Percentiles rank a stretch among this genome's conserved stretches.
Evolutionary conservation across 2,888 invertebrate genomes (phyloP).

Genomic region (Drosophila tripunctata): DNA sequence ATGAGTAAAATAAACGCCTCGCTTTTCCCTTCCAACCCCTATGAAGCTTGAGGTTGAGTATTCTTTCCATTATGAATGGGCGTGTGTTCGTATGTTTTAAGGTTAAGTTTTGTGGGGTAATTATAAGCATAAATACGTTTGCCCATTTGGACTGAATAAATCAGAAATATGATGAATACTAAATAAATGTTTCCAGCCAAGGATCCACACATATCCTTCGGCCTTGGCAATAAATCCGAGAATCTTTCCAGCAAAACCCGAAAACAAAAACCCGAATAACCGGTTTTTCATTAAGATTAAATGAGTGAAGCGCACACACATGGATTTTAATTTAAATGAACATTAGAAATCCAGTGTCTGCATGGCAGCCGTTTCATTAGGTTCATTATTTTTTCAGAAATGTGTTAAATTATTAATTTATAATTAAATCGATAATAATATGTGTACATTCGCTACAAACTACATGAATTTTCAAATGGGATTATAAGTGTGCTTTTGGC

Average conservation of each 20-base stretch:
- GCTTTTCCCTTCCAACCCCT: constrained; percentile 43
- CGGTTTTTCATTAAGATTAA: constrained; percentile 83
- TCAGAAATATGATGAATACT: constrained; percentile 77
- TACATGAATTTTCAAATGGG: not conserved
- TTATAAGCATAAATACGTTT: constrained; percentile 76
- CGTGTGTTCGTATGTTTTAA: not conserved
- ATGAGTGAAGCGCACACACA: constrained; percentile 71
- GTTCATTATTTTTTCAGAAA: constrained; percentile 77
- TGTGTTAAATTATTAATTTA: constrained; percentile 82
- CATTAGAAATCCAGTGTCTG: constrained; percentile 17
- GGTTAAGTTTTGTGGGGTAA: constrained; percentile 54
- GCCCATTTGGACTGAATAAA: constrained; percentile 76
- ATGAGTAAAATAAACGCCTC: constrained; percentile 46
- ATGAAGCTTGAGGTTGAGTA: constrained; percentile 2
- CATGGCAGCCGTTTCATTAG: constrained; percentile 41
- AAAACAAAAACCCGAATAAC: constrained; percentile 68
- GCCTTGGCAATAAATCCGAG: constrained; percentile 51
- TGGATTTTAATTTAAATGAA: constrained; percentile 76
- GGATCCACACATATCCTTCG: constrained; percentile 25
- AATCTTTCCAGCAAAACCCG: constrained; percentile 42
- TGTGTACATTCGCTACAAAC: constrained; percentile 1
- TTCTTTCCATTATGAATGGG: constrained; percentile 19
- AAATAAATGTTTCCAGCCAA: constrained; percentile 59
- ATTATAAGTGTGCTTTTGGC: not conserved
- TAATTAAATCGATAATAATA: constrained; percentile 69